phyloP scores from a whole-genome alignment of 2,888 invertebrate genomes.

The Drosophila pseudotakahashii region DNA sequence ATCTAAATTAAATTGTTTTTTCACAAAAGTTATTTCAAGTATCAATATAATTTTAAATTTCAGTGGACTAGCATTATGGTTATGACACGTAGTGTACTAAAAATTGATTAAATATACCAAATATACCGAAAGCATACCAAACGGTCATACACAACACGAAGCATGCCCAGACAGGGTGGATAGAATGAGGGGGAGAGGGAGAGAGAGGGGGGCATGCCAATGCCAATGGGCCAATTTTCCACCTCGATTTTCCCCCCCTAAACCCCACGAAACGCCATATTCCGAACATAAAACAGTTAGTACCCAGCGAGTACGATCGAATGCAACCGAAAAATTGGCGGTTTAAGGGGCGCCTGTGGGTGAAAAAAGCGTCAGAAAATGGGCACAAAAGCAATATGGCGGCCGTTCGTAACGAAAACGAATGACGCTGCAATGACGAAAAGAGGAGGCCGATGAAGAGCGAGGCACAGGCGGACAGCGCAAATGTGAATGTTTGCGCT shows the following conservation, averaged over 20 bases:
- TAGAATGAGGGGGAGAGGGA: constrained; percentile 6
- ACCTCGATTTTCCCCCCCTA: constrained; percentile 21
- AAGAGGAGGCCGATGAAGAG: constrained; percentile 35
- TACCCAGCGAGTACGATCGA: constrained; percentile 2
- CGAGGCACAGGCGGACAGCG: constrained; percentile 19
- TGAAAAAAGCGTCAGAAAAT: constrained; percentile 60
- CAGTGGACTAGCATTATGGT: no score
- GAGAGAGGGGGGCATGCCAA: constrained; percentile 17
- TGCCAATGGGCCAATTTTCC: constrained; percentile 37
- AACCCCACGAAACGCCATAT: constrained; percentile 1
- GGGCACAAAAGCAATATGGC: constrained; percentile 60
- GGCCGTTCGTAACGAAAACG: constrained; percentile 37
- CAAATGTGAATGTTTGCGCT: constrained; percentile 39
- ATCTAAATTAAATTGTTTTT: no score
- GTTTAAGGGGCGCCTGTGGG: neutral
- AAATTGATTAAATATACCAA: neutral
- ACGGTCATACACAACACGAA: neutral
- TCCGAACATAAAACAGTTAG: constrained; percentile 56
- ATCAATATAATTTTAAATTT: no score
- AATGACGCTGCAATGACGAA: constrained; percentile 56
- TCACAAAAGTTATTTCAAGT: no score
- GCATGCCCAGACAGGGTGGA: neutral
- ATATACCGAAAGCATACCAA: neutral
- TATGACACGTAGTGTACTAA: no score
- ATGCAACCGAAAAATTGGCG: constrained; percentile 4